Evolutionary conservation across 2,797 vertebrate genomes (phyloP), one percentile per base, ranked within the genome.

Genomic region (Tenualosa ilisha): DNA sequence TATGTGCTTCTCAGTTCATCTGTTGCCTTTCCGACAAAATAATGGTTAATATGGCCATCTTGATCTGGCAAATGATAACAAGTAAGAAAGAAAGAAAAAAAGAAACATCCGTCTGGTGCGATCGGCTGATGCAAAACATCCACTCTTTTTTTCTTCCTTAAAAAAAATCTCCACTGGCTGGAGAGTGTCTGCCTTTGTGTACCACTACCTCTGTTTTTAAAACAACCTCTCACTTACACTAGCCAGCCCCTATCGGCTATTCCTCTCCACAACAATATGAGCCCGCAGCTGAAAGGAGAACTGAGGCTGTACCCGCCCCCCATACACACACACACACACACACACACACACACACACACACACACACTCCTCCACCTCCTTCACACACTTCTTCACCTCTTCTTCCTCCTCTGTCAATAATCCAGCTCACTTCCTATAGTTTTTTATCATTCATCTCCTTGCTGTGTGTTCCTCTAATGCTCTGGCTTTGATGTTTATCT

Each of bases 391-490:
- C 72, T 43, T 46, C 72, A 79, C 81, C 82, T 82, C 81, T 85
- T 65, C 82, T 85, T 82, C 81, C 26, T 54, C 37, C 61, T 50
- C 26, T 56, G 13, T 46, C 40, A 53, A 87, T 72, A 40, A 79
- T 82, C 81, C 26, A 56, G 82, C 53, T 65, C 65, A 68, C 79
- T 50, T 82, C 83, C 65, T 87, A 83, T 83, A 75, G 61, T 87
- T 84, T 56, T 56, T 85, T 87, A 87, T 85, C 81, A 54, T 68
- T 75, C 24, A 54, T 86, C 68, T 83, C 79, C 83, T 63, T 68
- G 49, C 26, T 87, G 22, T 82, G 79, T 82, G 49, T 84, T 72
- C 24, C 84, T 46, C 86, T 82, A 65, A 86, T 46, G 79, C 15
- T 54, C 6, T 81, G 65, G 24, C 65, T 85, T 68, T 82, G 65